Evolutionary conservation across 64 coral and sea anemone genomes (phyloP), one percentile per base, ranked within the genome.

Genomic region (Pocillopora damicornis): DNA sequence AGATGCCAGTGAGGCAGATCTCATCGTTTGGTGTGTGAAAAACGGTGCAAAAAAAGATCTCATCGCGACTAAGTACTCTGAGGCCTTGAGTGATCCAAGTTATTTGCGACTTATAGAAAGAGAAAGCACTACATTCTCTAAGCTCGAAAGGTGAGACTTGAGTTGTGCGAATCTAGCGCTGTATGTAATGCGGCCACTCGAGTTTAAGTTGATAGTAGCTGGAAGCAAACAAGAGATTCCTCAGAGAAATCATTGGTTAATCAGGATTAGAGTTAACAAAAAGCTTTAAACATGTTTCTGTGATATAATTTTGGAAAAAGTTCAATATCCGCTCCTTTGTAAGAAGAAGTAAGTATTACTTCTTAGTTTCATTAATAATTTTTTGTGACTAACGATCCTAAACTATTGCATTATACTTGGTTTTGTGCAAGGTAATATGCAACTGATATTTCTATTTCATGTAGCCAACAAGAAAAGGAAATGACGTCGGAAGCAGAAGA

Each of bases 11-110:
- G 89, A 90, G 42, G 72, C 89, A 30, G 89, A 90, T 63, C 89
- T 90, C 1, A 30, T 90, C 25, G 81, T 90, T 35, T 90, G 89
- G 89, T 83, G 59, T 76, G 66, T 91, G 42, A 61, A 91, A 59
- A 78, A 91, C 59, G 75, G 20, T 13, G 73, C 60, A 15, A 79
- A 90, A 0, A 37, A 90, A 63, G 71, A 90, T 76, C 30, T 63
- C 3, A 90, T 84, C 9, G n/a, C 26, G 20, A 59, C 35, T 16
- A 75, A 76, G 71, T 84, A 75, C 38, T 45, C 37, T 58, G 69
- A 83, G 30, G 89, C 79, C 62, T 22, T 75, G 14, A 36, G 76
- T 56, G 72, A 90, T 16, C 79, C 89, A 9, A 76, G 74, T 56
- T 90, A 83, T 56, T 75, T 20, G 15, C 37, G 35, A 9, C 72